A percentile compares a stretch with the other conserved stretches of the same genome.
These are phyloP conservation scores for Tupaia chinensis DNA, from an alignment of 2,113 vertebrate species.

Conservation along the genomic window DNA sequence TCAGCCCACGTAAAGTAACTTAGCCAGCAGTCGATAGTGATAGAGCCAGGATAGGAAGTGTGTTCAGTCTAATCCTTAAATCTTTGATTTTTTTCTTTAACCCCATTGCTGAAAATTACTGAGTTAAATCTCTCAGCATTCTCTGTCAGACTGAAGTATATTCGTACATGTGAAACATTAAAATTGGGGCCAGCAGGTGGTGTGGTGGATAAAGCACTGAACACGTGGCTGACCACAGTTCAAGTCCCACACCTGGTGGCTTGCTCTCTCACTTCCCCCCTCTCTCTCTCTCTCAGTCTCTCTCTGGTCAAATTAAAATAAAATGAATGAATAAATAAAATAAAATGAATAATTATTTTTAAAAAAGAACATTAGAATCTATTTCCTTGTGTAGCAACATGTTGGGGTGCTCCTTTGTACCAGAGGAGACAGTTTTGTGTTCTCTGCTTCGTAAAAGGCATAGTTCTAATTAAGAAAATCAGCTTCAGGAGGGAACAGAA, in stretches of 20 bases:
- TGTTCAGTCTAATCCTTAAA: background rate
- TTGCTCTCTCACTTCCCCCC: too few species aligned
- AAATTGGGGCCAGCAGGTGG: background rate
- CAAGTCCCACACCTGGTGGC: too few species aligned
- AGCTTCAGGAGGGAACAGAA: background rate
- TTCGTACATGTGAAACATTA: slow-evolving; percentile 31
- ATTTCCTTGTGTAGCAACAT: background rate
- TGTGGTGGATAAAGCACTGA: too few species aligned
- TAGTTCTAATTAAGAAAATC: background rate
- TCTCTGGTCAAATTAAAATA: too few species aligned
- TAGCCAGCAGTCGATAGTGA: background rate
- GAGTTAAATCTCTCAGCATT: background rate
- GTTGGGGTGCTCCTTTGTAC: background rate
- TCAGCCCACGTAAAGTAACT: background rate
- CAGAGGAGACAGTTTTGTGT: background rate
- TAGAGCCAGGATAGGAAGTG: background rate
- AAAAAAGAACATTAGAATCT: slow-evolving; percentile 3
- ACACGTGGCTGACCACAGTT: too few species aligned
- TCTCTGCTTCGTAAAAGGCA: background rate
- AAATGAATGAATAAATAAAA: too few species aligned
- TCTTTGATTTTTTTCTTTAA: background rate
- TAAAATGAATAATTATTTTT: too few species aligned
- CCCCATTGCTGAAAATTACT: background rate
- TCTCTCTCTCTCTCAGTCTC: too few species aligned
- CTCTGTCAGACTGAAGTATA: background rate